A percentile compares a stretch with the other conserved stretches of the same genome.
Conservation (phyloP, 2,113 vertebrate species). For the Marmota monax region DNA sequence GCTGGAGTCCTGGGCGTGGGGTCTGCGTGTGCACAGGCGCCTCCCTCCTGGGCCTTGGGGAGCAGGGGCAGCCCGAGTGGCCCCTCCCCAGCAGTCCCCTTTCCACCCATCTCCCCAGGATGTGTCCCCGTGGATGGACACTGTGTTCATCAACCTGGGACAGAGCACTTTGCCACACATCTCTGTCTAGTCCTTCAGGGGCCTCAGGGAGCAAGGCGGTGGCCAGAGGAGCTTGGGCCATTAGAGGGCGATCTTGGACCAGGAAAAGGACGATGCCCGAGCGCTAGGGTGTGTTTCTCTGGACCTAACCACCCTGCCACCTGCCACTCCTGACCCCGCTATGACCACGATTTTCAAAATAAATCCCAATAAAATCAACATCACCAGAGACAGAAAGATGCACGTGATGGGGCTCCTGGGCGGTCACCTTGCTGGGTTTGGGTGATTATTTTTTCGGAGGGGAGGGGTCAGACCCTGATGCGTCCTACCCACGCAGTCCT, state of each 20-base stretch:
- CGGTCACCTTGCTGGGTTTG: neutral
- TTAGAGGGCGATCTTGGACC: constrained; percentile 24
- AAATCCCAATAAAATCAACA: neutral
- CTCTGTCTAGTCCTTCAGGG: neutral
- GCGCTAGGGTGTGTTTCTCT: neutral
- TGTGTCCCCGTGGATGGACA: neutral
- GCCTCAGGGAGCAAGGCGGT: neutral
- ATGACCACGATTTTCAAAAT: neutral
- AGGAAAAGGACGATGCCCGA: constrained; percentile 14
- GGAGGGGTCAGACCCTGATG: neutral
- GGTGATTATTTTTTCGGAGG: neutral
- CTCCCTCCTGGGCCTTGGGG: neutral
- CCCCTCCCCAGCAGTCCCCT: neutral
- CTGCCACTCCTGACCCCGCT: neutral
- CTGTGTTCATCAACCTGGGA: neutral
- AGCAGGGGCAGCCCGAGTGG: neutral
- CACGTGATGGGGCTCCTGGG: neutral
- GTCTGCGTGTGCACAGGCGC: no score
- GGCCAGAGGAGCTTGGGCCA: neutral
- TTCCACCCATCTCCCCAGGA: constrained; percentile 33
- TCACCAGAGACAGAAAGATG: neutral
- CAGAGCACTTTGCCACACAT: constrained; percentile 24
- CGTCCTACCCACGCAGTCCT: neutral
- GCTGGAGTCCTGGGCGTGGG: no score
- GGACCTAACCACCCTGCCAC: neutral